Base-by-base conservation (phyloP, 2,113 vertebrate species). In the Oryzias celebensis region DNA sequence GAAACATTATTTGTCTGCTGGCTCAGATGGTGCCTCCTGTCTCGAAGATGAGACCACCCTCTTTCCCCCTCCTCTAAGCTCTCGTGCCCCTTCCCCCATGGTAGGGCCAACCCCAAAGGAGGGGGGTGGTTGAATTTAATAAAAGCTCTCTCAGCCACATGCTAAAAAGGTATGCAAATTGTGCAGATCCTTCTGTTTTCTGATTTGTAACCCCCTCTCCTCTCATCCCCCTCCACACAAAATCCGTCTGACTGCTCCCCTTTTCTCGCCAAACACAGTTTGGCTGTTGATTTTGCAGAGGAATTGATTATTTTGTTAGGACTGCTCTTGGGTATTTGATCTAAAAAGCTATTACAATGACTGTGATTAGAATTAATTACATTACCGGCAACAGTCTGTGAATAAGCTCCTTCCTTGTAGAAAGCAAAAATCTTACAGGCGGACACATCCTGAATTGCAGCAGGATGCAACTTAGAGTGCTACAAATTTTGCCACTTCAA, bases 91-190 rank as follows among this genome's bases (percentile, higher is more conserved):
- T 24, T 36, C 59, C 52, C 45, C 65, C 45, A 17, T 18, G 23
- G 75, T 56, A 63, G 56, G 63, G 54, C 52, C 73, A 74, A 87
- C 81, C 82, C 85, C 68, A 85, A 63, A 54, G 82, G 73, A 18
- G 16, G 47, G 78, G 83, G 70, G 80, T 76, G 86, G 79, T 58
- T 77, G 76, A 78, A 81, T 88, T 86, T 80, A 84, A 85, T 86
- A 89, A 87, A 87, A 70, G 73, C 83, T 84, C 84, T 78, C 75
- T 83, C 84, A 75, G 76, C 79, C 88, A 87, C 83, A 83, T 75
- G 83, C 87, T 91, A 85, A 88, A 89, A 88, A 85, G 82, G 78
- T 82, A 86, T 83, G 85, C 86, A 87, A 89, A 90, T 36, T 86
- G 82, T 70, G 67, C 79, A 73, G 78, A 74, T 77, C 89, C 85